phyloP scores from a whole-genome alignment of 2,888 invertebrate genomes.

The Phortica okadai region DNA sequence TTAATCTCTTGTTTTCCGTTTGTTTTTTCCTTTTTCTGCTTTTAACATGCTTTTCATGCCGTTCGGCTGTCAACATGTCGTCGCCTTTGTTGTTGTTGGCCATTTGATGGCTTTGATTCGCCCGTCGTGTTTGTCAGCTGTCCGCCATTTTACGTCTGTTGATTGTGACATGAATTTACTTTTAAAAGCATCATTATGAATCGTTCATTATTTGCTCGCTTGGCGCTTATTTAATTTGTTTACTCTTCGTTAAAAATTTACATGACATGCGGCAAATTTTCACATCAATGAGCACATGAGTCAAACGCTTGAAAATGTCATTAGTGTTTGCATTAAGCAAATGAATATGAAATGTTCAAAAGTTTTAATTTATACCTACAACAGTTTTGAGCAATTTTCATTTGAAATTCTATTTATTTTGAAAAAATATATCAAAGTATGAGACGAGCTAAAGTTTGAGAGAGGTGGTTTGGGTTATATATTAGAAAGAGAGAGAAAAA shows the following conservation, averaged over 20 bases:
- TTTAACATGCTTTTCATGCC: conserved; percentile 33
- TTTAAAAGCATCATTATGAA: conserved; percentile 41
- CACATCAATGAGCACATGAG: too few relatives aligned
- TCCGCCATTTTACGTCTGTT: neutral
- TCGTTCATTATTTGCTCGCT: conserved; percentile 34
- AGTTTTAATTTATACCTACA: too few relatives aligned
- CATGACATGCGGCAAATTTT: neutral
- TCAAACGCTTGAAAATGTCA: too few relatives aligned
- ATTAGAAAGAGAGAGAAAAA: too few relatives aligned
- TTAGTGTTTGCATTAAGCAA: too few relatives aligned
- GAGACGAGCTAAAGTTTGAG: too few relatives aligned
- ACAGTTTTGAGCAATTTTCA: too few relatives aligned
- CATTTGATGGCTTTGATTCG: neutral
- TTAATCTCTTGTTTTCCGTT: conserved; percentile 16
- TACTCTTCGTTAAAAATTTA: conserved; percentile 22
- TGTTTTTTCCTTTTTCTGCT: neutral
- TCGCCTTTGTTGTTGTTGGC: conserved; percentile 29
- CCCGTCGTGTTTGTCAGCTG: conserved; percentile 29
- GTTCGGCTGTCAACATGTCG: conserved; percentile 31
- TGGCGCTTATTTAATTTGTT: conserved; percentile 10
- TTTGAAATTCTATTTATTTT: too few relatives aligned
- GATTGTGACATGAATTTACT: conserved; percentile 46
- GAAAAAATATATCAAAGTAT: too few relatives aligned
- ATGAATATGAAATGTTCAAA: too few relatives aligned
- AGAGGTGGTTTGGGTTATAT: too few relatives aligned